Conservation (phyloP, 2,113 vertebrate species). For the Psammodynastes pulverulentus region DNA sequence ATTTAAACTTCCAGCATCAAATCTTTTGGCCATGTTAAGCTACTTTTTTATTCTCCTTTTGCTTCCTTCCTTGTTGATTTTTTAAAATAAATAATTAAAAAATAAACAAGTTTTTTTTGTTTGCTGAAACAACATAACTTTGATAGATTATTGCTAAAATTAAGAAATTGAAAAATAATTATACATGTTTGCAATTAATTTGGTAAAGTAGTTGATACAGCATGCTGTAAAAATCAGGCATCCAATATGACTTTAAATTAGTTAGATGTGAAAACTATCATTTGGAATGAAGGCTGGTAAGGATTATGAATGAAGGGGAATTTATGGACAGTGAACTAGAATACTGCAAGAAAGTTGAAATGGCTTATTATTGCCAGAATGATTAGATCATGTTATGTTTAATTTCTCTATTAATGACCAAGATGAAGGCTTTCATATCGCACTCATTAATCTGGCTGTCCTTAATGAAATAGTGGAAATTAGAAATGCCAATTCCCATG, state of each 20-base stretch:
- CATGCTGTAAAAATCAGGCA: conserved; percentile 27
- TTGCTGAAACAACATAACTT: conserved; percentile 10
- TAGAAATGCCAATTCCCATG: background rate
- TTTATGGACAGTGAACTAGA: conserved; percentile 27
- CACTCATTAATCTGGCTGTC: conserved; percentile 19
- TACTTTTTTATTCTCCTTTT: background rate
- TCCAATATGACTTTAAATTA: conserved; percentile 50
- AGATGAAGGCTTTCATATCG: background rate
- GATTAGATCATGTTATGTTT: conserved; percentile 24
- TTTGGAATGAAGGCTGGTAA: conserved; percentile 34
- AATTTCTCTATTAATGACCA: conserved; percentile 31
- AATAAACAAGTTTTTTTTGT: background rate
- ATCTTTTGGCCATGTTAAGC: background rate
- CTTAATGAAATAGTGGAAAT: background rate
- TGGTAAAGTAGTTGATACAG: conserved; percentile 34
- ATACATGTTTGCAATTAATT: conserved; percentile 45
- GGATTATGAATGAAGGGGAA: conserved; percentile 42
- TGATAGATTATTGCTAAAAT: conserved; percentile 43
- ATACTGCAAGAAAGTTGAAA: conserved; percentile 29
- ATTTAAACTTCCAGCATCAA: background rate
- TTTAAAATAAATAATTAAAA: background rate
- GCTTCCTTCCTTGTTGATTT: background rate
- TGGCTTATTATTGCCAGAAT: conserved; percentile 28
- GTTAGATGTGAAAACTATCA: conserved; percentile 25
- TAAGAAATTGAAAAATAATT: conserved; percentile 39